phyloP scores from a whole-genome alignment of 1,140 invertebrate species.

The Lanistes nyassanus region DNA sequence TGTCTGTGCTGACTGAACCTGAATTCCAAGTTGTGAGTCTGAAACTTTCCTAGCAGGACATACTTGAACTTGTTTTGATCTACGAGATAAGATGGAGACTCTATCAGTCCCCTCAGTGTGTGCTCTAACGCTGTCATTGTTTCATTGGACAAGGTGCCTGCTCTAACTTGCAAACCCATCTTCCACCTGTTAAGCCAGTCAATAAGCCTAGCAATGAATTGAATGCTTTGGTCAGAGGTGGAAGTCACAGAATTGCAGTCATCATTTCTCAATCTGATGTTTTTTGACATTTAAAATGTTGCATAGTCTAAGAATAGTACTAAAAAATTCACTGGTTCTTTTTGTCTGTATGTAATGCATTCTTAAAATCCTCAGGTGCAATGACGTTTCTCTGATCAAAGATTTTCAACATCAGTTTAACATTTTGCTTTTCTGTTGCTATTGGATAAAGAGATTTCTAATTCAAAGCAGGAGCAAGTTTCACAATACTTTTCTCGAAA shows the following conservation, averaged over 20 bases:
- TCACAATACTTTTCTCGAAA: neutral
- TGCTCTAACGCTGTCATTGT: too few relatives aligned
- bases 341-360: neutral
- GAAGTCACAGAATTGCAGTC: too few relatives aligned
- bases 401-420: conserved; percentile 1
- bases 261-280: neutral
- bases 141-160: neutral
- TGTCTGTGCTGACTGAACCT: too few relatives aligned
- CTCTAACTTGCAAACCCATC: neutral
- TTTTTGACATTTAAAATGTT: conserved; percentile 4
- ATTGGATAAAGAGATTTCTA: neutral
- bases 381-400: neutral
- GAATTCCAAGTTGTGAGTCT: conserved; percentile 6
- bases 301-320: neutral
- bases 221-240: neutral
- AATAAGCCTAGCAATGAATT: neutral
- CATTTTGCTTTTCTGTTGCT: conserved; percentile 13
- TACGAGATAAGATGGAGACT: neutral
- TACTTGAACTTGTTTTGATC: conserved; percentile 2
- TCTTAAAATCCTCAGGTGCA: conserved; percentile 4
- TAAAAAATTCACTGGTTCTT: conserved; percentile 4
- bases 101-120: neutral
- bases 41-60: neutral
- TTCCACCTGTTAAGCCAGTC: conserved; percentile 8
- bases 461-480: conserved; percentile 12